Base-by-base conservation (phyloP, 2,113 vertebrate genomes). In the Stictonetta naevosa region DNA sequence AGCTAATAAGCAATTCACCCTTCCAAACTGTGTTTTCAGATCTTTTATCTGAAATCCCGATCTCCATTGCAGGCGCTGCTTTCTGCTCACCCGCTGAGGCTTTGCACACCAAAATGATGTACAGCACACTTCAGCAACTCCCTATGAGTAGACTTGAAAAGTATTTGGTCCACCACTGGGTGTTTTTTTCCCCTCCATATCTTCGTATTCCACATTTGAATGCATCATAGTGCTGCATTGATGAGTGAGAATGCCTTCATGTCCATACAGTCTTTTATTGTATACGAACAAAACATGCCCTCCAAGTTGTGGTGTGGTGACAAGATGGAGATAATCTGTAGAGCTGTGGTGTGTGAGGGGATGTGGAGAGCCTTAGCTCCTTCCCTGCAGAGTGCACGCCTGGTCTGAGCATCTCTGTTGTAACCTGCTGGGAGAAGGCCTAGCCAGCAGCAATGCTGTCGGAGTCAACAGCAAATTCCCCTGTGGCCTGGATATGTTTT, bases 1-100 rank as follows among this genome's bases (percentile, higher is more conserved):
- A 93, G 95, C 92, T 97, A 97, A 96, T 97, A 93, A 92, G 91
- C 56, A 90, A 83, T 63, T 78, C 71, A 95, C 72, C n/a, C 93
- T 55, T 97, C 69, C 66, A 96, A 93, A 88, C 52, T 82, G 48
- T 66, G 58, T 86, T 96, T 95, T 97, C 83, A 78, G 87, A 81
- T 93, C 72, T 93, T 85, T 97, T 97, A 97, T 97, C 95, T 94
- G 62, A 73, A 94, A 94, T 83, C 56, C 74, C 28, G 7, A 93
- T 96, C 88, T 90, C 80, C 59, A n/a, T 67, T 91, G 75, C 73
- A 76, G 84, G 60, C 3, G 13, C 63, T 69, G 76, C 76, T 85
- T 80, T 93, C 50, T 55, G 82, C 93, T 95, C 83, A 82, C 93
- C 90, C 53, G 11, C 79, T 73, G 88, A 68, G 79, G 82, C 85